Conservation (phyloP, 2,888 invertebrate genomes). For the Idaea dimidiata region DNA sequence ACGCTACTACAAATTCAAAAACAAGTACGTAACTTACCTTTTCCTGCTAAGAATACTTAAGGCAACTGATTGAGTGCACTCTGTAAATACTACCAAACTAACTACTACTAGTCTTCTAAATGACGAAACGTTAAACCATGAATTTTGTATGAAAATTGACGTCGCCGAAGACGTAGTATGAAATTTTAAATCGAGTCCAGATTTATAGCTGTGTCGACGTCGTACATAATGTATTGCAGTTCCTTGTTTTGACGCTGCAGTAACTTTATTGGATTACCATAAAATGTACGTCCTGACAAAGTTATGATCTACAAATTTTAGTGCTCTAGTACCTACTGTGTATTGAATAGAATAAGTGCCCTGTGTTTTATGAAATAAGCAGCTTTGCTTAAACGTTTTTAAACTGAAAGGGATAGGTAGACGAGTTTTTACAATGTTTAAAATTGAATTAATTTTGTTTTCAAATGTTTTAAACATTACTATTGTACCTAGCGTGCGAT, state of each 20-base stretch:
- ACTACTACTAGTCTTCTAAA: background rate
- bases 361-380: background rate
- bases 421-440: too few species aligned
- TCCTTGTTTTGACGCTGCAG: slow-evolving; percentile 35
- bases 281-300: slow-evolving; percentile 31
- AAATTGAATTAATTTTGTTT: too few species aligned
- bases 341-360: slow-evolving; percentile 8
- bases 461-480: too few species aligned
- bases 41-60: background rate
- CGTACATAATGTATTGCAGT: slow-evolving; percentile 39
- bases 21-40: background rate
- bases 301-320: slow-evolving; percentile 27
- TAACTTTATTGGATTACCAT: slow-evolving; percentile 37
- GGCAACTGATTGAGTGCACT: background rate
- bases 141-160: slow-evolving; percentile 53
- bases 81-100: slow-evolving; percentile 1
- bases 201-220: slow-evolving; percentile 39
- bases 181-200: slow-evolving; percentile 45
- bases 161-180: slow-evolving; percentile 41
- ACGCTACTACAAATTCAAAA: background rate
- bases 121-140: slow-evolving; percentile 34
- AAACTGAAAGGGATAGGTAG: background rate
- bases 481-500: too few species aligned
- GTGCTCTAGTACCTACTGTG: slow-evolving; percentile 10
- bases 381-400: background rate